Base-by-base conservation (phyloP, 1,140 invertebrate genomes). In the Aphidius ervi region DNA sequence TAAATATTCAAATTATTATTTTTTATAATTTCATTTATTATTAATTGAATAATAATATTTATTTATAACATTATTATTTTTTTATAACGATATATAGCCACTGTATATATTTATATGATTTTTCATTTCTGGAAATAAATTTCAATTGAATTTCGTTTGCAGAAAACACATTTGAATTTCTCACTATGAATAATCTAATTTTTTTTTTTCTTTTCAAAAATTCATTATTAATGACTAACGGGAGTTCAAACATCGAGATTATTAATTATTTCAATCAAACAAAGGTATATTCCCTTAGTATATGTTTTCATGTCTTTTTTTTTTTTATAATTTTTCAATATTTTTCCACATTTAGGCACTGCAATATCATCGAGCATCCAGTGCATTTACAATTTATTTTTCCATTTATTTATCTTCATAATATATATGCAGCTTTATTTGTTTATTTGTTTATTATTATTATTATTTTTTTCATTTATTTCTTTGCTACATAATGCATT, bases 401-500 rank as follows among this genome's bases (percentile, higher is more conserved):
- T 16, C 37, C 42, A 43, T 43, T 62, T 47, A 37, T 41, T 16
- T 46, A 50, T 56, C 31, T 40, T 58, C 20, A 37, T 52, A 40
- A 8, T 61, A 20, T 61, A 56, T 9, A 16, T 16, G 16, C 16
- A 16, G 16, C 16, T 16, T 40, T 49, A 43, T 37, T 6, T 56
- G 39, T 61, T 49, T 48, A 37, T 49, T 49, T 59, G 0, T 52
- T 53, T 50, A 46, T n/a, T 43, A 59, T 48, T 57, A 47, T 57
- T 48, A 57, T 47, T 57, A 41, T 23, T 16, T 16, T 16, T 16
- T 16, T 16, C 16, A 16, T 16, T 16, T 16, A 16, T 16, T 16
- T 16, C 16, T 16, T 58, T n/a, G 16, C 46, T 47, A 48, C n/a
- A 56, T 56, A 42, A 45, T n/a, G 56, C n/a, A 59, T 63, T 52